A percentile compares a stretch with the other conserved stretches of the same genome.
phyloP scores from a whole-genome alignment of 1,140 invertebrate species.

The Latrodectus geometricus region DNA sequence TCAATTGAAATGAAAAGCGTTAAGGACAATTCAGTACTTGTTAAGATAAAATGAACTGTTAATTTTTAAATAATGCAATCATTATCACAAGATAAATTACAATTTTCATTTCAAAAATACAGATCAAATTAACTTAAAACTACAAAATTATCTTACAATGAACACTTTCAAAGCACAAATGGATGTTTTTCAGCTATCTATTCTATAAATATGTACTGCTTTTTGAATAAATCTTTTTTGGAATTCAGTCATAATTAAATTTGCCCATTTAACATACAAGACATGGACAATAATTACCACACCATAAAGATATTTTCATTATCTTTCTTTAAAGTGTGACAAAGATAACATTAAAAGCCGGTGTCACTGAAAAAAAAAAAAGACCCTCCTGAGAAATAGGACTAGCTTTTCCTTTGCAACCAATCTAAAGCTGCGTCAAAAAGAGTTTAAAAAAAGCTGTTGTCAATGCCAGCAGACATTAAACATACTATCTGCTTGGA shows the following conservation, averaged over 20 bases:
- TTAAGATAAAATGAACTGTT: no score
- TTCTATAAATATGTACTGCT: no score
- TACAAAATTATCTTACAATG: no score
- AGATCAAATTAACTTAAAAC: no score
- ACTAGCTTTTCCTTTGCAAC: constrained; percentile 56
- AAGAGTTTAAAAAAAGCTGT: constrained; percentile 46
- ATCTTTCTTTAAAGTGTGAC: background rate
- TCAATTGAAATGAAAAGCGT: no score
- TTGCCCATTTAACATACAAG: background rate
- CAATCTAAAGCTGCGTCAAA: constrained; percentile 53
- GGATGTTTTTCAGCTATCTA: no score
- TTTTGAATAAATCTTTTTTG: no score
- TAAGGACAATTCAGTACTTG: no score
- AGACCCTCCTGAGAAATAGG: constrained; percentile 54
- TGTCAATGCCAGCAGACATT: constrained; percentile 27
- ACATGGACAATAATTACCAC: background rate
- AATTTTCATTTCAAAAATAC: no score
- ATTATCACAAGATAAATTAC: no score
- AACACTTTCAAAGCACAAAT: no score
- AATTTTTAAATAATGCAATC: no score
- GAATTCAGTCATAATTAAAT: background rate
- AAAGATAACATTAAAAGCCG: background rate
- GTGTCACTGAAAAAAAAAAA: constrained; percentile 12
- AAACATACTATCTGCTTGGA: constrained; percentile 7
- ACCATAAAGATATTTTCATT: background rate